Evolutionary conservation across 2,113 vertebrate genomes (phyloP).

Genomic region (Engraulis encrasicolus): DNA sequence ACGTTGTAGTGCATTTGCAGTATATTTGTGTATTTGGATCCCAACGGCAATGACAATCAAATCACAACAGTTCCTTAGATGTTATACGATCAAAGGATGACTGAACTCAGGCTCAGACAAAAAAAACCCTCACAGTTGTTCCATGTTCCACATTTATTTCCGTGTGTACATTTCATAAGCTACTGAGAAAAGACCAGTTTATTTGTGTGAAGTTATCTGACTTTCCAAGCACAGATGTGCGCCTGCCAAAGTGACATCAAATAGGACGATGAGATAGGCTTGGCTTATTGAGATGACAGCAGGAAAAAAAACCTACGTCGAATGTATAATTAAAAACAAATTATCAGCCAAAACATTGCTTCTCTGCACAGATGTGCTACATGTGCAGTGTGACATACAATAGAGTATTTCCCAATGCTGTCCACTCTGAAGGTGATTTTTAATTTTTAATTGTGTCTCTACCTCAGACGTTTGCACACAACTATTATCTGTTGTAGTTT

Average conservation of each 20-base stretch:
- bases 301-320: too few species aligned
- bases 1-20: neutral
- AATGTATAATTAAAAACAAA: too few species aligned
- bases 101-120: neutral
- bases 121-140: neutral
- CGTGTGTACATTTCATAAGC: neutral
- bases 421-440: neutral
- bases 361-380: neutral
- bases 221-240: neutral
- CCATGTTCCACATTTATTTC: conserved; percentile 10
- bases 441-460: neutral
- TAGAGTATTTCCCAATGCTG: neutral
- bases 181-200: conserved; percentile 10
- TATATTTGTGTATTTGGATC: too few species aligned
- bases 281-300: too few species aligned
- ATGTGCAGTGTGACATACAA: neutral
- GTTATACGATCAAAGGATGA: conserved; percentile 35
- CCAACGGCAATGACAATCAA: conserved; percentile 31
- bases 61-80: conserved; percentile 16
- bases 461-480: neutral
- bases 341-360: neutral
- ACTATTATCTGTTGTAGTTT: neutral
- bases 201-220: neutral
- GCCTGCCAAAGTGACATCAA: too few species aligned
- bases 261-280: neutral